Conservation (phyloP, 1,140 invertebrate genomes). For the Centruroides sculpturatus region DNA sequence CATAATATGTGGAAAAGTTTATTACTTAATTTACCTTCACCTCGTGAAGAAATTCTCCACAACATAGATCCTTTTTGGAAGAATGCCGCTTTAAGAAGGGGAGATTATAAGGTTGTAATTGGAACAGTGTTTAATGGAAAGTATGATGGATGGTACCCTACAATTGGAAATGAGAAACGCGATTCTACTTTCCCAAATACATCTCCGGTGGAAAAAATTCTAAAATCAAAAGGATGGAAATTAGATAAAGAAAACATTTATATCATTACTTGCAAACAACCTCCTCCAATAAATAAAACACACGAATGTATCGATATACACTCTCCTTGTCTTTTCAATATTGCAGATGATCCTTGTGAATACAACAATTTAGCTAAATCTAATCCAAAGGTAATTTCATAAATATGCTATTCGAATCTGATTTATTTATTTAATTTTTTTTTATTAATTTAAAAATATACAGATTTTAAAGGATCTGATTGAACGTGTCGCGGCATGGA, state of each 20-base stretch:
- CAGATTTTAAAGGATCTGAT: slow-evolving; percentile 31
- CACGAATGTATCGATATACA: slow-evolving; percentile 42
- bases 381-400: slow-evolving; percentile 16
- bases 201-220: too few relatives aligned
- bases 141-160: slow-evolving; percentile 13
- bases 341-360: slow-evolving; percentile 70
- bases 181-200: too few relatives aligned
- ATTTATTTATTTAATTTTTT: too few relatives aligned
- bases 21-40: slow-evolving; percentile 40
- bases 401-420: too few relatives aligned
- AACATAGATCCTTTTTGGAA: slow-evolving; percentile 73
- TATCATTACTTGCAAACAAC: not conserved
- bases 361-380: slow-evolving; percentile 52
- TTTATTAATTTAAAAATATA: not conserved
- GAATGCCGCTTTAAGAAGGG: slow-evolving; percentile 50
- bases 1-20: slow-evolving; percentile 57
- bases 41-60: slow-evolving; percentile 53
- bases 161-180: not conserved
- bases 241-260: not conserved
- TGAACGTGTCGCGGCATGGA: slow-evolving; percentile 38
- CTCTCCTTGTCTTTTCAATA: slow-evolving; percentile 60
- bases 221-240: too few relatives aligned
- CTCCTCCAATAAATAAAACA: not conserved
- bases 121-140: slow-evolving; percentile 34
- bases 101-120: slow-evolving; percentile 68